These are phyloP conservation scores for Melitaea cinxia DNA, from an alignment of 1,140 invertebrate species.

Conservation along the genomic window DNA sequence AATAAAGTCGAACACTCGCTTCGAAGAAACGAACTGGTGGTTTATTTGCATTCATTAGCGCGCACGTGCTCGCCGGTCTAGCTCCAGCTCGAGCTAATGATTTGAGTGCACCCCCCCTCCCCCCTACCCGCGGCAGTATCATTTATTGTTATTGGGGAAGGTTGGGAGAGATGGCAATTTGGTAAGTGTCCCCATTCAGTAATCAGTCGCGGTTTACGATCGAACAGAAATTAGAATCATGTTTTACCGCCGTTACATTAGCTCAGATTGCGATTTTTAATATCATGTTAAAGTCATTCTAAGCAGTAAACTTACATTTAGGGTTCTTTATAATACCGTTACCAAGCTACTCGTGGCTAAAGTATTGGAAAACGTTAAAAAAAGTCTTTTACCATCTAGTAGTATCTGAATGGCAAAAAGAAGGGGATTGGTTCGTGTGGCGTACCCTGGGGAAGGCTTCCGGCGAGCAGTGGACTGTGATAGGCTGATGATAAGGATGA, in stretches of 20 bases:
- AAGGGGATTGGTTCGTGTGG: no score
- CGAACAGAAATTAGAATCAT: constrained; percentile 15
- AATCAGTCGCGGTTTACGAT: constrained; percentile 17
- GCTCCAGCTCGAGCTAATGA: constrained; percentile 6
- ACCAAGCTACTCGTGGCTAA: no score
- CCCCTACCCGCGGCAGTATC: constrained; percentile 10
- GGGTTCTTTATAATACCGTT: no score
- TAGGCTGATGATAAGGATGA: no score
- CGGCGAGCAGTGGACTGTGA: no score
- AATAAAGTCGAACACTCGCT: background rate
- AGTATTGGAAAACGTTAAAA: no score
- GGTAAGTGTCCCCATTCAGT: constrained; percentile 21
- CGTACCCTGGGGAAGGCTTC: no score
- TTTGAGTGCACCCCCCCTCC: constrained; percentile 11
- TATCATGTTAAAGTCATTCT: no score
- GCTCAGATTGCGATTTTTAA: constrained; percentile 7
- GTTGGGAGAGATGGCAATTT: constrained; percentile 14
- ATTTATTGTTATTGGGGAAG: constrained; percentile 26
- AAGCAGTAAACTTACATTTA: no score
- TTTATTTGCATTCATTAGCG: constrained; percentile 12
- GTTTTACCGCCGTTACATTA: constrained; percentile 15
- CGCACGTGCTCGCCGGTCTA: constrained; percentile 2
- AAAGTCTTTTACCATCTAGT: no score
- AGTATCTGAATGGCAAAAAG: no score
- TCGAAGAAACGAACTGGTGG: background rate